Conservation (phyloP, 2,797 vertebrate species). For the Eupleurogrammus muticus region DNA sequence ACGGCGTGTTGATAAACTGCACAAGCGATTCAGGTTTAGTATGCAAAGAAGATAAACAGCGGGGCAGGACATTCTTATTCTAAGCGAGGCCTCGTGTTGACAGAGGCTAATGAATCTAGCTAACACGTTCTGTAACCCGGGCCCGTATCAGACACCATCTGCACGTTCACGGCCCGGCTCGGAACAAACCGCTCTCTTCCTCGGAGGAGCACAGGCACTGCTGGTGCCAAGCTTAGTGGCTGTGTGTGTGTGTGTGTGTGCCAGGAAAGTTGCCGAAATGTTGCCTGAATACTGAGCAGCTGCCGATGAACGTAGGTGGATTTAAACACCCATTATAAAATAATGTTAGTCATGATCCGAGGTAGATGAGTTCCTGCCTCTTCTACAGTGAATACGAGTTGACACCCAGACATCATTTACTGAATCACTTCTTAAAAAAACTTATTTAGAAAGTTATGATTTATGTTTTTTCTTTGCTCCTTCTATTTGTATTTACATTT, state of each 20-base stretch:
- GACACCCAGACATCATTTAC: neutral
- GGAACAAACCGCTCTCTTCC: conserved; percentile 32
- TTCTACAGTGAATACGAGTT: neutral
- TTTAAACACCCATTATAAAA: neutral
- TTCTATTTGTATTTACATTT: no score
- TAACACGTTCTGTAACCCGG: conserved; percentile 31
- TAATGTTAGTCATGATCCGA: conserved; percentile 4
- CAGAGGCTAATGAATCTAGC: conserved; percentile 49
- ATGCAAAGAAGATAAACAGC: conserved; percentile 26
- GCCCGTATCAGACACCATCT: conserved; percentile 40
- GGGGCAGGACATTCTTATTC: neutral
- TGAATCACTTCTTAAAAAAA: no score
- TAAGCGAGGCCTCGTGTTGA: conserved; percentile 10
- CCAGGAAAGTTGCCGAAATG: neutral
- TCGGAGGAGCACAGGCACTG: conserved; percentile 11
- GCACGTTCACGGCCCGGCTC: conserved; percentile 13
- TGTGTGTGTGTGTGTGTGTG: conserved; percentile 5
- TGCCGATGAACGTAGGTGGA: conserved; percentile 20
- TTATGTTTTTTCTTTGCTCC: no score
- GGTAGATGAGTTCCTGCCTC: neutral
- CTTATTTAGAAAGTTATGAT: no score
- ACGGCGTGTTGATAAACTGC: conserved; percentile 31
- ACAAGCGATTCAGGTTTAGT: conserved; percentile 27
- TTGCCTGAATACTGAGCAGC: neutral
- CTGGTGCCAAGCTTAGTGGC: conserved; percentile 34